These are phyloP conservation scores for Psix sp. DNA, from an alignment of 1,140 invertebrate genomes.

Conservation along the genomic window DNA sequence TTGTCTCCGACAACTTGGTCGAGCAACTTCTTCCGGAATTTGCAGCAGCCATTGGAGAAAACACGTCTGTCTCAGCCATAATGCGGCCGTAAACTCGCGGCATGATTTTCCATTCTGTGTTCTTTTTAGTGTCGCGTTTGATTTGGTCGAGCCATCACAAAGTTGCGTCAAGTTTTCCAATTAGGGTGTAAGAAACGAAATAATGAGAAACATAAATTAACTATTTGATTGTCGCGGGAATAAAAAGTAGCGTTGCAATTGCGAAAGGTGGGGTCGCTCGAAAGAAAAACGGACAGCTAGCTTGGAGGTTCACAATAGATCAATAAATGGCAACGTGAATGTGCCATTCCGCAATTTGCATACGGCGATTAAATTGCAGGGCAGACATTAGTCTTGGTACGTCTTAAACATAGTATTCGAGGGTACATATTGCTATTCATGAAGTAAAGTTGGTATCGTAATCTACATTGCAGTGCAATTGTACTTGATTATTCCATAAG, in stretches of 20 bases:
- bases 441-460: constrained; percentile 34
- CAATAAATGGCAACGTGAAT: constrained; percentile 62
- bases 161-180: constrained; percentile 42
- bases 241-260: background rate
- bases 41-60: constrained; percentile 44
- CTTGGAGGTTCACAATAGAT: constrained; percentile 64
- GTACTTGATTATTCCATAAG: constrained; percentile 7
- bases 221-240: too few species aligned
- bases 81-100: constrained; percentile 40
- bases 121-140: constrained; percentile 44
- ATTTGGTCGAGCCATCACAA: constrained; percentile 28
- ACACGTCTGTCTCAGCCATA: constrained; percentile 49
- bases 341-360: constrained; percentile 69
- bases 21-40: constrained; percentile 45
- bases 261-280: background rate
- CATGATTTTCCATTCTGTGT: constrained; percentile 49
- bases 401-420: constrained; percentile 62
- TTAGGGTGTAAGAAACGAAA: constrained; percentile 40
- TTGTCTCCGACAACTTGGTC: constrained; percentile 41
- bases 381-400: constrained; percentile 65
- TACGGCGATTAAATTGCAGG: constrained; percentile 67
- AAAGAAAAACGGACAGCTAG: constrained; percentile 18
- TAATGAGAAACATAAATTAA: too few species aligned
- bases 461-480: constrained; percentile 25
- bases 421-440: constrained; percentile 45